Percentiles rank a stretch among this genome's conserved stretches.
phyloP scores from a whole-genome alignment of 2,113 vertebrate genomes.

The Pangasianodon hypophthalmus region DNA sequence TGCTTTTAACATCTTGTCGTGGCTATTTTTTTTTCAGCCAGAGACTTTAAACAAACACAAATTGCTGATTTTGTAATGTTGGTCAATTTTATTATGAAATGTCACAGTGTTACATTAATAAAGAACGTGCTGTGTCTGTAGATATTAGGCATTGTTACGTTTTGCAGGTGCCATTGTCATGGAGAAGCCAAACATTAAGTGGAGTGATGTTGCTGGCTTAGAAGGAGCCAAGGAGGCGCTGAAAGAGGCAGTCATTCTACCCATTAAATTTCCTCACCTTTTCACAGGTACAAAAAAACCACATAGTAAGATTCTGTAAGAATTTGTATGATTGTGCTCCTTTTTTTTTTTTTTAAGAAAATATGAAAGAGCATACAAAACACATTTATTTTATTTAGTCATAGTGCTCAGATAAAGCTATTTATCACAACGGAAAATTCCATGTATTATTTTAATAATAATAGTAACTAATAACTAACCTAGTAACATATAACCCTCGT shows the following conservation, averaged over 20 bases:
- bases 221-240: constrained; percentile 96
- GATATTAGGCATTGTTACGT: background rate
- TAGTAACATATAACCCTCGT: background rate
- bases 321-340: too few species aligned
- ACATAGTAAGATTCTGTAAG: background rate
- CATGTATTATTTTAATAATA: background rate
- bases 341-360: background rate
- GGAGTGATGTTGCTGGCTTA: constrained; percentile 92
- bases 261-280: constrained; percentile 96
- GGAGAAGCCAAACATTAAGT: constrained; percentile 95
- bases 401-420: background rate
- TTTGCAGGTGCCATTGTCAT: constrained; percentile 90
- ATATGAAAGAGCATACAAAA: background rate
- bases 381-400: background rate
- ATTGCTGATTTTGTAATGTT: background rate
- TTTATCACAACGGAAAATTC: background rate
- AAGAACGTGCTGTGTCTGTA: background rate
- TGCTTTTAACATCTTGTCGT: background rate
- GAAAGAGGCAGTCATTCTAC: constrained; percentile 95
- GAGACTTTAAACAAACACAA: background rate
- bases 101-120: background rate
- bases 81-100: background rate
- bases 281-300: constrained; percentile 81
- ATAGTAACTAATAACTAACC: background rate
- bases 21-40: background rate